phyloP scores from a whole-genome alignment of 37 sponge, comb jelly and placozoan genomes.

The Chondrilla cf. caribensis region DNA sequence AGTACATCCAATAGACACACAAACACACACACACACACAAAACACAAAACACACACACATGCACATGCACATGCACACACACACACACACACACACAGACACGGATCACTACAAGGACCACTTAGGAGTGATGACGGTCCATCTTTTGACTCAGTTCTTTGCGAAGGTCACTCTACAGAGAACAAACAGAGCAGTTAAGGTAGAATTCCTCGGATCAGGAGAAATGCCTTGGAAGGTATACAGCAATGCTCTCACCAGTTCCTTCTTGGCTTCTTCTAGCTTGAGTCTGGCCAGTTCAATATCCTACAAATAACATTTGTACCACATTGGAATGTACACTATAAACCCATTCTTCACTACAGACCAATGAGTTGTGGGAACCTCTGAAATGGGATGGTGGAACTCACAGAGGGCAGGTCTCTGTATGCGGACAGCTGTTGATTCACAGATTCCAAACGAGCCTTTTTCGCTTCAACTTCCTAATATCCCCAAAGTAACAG shows the following conservation, averaged over 20 bases:
- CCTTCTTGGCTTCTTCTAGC: conserved; percentile 44
- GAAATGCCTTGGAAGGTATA: too few species aligned
- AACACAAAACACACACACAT: too few species aligned
- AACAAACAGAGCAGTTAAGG: background rate
- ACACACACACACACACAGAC: too few species aligned
- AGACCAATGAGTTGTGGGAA: too few species aligned
- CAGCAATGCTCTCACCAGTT: conserved; percentile 57
- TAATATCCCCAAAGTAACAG: background rate
- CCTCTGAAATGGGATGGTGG: too few species aligned
- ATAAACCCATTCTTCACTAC: background rate
- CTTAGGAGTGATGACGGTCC: background rate
- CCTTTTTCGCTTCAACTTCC: conserved; percentile 51
- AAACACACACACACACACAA: too few species aligned
- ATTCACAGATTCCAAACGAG: conserved; percentile 53
- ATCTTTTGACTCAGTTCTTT: too few species aligned
- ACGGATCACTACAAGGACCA: too few species aligned
- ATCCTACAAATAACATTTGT: conserved; percentile 55
- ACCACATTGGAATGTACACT: background rate
- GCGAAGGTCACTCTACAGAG: background rate
- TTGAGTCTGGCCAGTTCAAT: conserved; percentile 59
- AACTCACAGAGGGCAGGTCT: conserved; percentile 71
- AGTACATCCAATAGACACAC: too few species aligned
- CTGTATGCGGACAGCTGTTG: conserved; percentile 52
- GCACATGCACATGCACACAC: too few species aligned
- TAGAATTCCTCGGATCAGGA: too few species aligned